Evolutionary conservation across 53 echinoderm and acorn worm species (phyloP), one percentile per base, ranked within the genome.

Genomic region (Hippasteria phrygiana): DNA sequence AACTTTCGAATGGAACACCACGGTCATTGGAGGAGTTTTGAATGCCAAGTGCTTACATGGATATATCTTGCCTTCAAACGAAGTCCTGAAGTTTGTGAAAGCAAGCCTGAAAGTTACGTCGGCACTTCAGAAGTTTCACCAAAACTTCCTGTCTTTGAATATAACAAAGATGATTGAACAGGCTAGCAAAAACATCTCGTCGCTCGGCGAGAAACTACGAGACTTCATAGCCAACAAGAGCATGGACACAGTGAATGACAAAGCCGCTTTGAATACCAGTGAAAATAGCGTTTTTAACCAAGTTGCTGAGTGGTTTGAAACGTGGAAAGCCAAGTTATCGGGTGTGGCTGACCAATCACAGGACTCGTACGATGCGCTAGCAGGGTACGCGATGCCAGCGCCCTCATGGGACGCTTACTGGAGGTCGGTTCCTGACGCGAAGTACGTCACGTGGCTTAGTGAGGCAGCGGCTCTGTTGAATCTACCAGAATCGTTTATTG

Each of bases 1-100:
- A 20, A 28, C 29, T 29, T 88, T 88, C 18, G 75, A 75, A 27
- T 88, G 88, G 88, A 88, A 88, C 18, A 76, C 75, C 2, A 88
- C 88, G 16, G 55, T 88, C 43, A 59, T 88, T 76, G 88, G 88
- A 20, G 88, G 88, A 9, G 37, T 63, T 13, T 63, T 62, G n/a
- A 42, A 7, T 2, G 54, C 75, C 46, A 5, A 16, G 7, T 88
- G 88, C 38, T 46, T 63, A 18, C 46, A 38, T n/a, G 88, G 88
- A 22, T 75, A 55, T 38, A 43, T 76, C 26, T 41, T 88, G 14
- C 88, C 88, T 29, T 42, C 77, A 6, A 43, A 63, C 31, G 47
- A 75, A 46, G 59, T 39, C 17, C 63, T 63, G 28, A 3, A 45
- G 8, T 77, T 88, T 36, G 45, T 88, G 35, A 26, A 66, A 36